phyloP scores from a whole-genome alignment of 2,113 vertebrate species.

The Sylvilagus bachmani region DNA sequence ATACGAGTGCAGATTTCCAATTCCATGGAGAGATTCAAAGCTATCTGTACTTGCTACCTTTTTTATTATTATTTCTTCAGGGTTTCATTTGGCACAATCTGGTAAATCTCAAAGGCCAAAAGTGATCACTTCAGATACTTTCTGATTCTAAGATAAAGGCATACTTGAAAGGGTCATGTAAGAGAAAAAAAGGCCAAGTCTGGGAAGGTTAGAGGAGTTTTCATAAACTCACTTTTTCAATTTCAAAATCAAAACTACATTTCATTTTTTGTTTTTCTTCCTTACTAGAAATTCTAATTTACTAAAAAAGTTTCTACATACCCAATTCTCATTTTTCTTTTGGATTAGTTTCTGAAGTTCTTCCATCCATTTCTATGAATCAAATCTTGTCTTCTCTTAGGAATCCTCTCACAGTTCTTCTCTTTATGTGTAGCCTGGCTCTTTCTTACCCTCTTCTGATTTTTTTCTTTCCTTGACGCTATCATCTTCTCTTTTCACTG shows the following conservation, averaged over 20 bases:
- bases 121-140: conserved; percentile 66
- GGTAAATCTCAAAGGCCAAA: conserved; percentile 70
- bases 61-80: conserved; percentile 65
- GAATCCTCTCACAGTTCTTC: conserved; percentile 14
- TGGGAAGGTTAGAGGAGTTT: conserved; percentile 35
- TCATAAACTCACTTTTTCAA: neutral
- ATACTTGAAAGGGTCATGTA: conserved; percentile 26
- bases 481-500: conserved; percentile 56
- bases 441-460: conserved; percentile 32
- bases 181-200: conserved; percentile 4
- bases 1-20: conserved; percentile 54
- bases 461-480: conserved; percentile 65
- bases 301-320: neutral
- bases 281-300: neutral
- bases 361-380: neutral
- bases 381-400: neutral
- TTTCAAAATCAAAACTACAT: conserved; percentile 29
- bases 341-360: conserved; percentile 35
- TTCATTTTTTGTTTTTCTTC: conserved; percentile 30
- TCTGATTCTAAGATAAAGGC: conserved; percentile 65
- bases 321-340: neutral
- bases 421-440: neutral
- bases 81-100: conserved; percentile 56
- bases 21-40: conserved; percentile 65
- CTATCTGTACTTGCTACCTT: conserved; percentile 54